Evolutionary conservation across 1,140 invertebrate genomes (phyloP).

Genomic region (Pogonognathellus flavescens): DNA sequence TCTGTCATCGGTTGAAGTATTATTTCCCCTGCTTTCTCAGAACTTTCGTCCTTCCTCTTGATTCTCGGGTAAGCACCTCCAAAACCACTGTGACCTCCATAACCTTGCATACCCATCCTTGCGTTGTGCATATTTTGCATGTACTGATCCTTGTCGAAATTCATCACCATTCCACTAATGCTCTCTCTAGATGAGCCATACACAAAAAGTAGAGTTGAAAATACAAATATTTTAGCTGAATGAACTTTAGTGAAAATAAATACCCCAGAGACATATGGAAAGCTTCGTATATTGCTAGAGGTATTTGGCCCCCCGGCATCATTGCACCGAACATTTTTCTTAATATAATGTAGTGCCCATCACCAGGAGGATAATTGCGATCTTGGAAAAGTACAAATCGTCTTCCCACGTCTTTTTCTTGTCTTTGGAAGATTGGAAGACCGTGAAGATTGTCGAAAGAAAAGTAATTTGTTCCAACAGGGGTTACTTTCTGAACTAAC

Average conservation of each 20-base stretch:
- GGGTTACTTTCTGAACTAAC: constrained; percentile 49
- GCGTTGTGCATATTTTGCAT: neutral
- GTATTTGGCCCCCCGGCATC: neutral
- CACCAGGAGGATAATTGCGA: constrained; percentile 55
- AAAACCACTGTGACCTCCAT: neutral
- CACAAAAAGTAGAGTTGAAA: no score
- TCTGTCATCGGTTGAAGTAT: neutral
- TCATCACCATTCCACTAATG: constrained; percentile 52
- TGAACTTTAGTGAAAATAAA: neutral
- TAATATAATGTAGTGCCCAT: constrained; percentile 60
- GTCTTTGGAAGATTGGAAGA: constrained; percentile 51
- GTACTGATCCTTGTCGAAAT: constrained; percentile 23
- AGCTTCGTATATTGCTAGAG: constrained; percentile 58
- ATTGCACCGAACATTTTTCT: constrained; percentile 18
- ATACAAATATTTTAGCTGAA: neutral
- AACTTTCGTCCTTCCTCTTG: neutral
- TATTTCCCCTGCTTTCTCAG: neutral
- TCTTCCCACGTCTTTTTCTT: constrained; percentile 52
- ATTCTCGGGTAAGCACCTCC: neutral
- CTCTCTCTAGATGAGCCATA: no score
- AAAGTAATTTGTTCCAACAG: constrained; percentile 53
- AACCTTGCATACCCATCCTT: constrained; percentile 10
- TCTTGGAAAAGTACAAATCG: constrained; percentile 57
- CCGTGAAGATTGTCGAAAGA: constrained; percentile 23
- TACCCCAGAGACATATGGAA: constrained; percentile 60